Conservation (phyloP, 1,140 invertebrate species). For the Nymphalis io region DNA sequence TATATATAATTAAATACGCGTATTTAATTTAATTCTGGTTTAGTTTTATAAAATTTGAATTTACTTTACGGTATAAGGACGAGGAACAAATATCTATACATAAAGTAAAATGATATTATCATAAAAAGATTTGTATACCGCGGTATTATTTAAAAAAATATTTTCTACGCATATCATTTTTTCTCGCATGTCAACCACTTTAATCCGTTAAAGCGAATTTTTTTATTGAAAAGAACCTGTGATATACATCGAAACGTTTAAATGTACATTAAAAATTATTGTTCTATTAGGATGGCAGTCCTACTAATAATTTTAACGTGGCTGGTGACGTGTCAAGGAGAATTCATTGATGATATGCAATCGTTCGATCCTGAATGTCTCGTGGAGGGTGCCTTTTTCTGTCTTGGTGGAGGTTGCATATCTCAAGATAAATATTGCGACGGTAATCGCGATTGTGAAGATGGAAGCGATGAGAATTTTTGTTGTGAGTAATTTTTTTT, state of each 20-base stretch:
- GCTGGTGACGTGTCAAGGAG: conserved; percentile 35
- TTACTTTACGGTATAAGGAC: too few relatives aligned
- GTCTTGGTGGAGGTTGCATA: conserved; percentile 82
- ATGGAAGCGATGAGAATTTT: conserved; percentile 84
- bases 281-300: conserved; percentile 35
- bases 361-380: conserved; percentile 51
- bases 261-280: not conserved
- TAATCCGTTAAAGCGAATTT: too few relatives aligned
- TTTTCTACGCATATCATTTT: too few relatives aligned
- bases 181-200: too few relatives aligned
- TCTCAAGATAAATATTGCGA: conserved; percentile 81
- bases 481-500: conserved; percentile 71
- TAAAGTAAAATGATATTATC: too few relatives aligned
- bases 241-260: not conserved
- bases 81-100: too few relatives aligned
- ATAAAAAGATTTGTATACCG: too few relatives aligned
- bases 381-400: conserved; percentile 77
- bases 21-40: too few relatives aligned
- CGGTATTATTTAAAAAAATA: too few relatives aligned
- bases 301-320: conserved; percentile 41
- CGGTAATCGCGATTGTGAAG: conserved; percentile 82
- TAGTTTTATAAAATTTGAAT: not conserved
- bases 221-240: too few relatives aligned
- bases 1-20: too few relatives aligned
- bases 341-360: conserved; percentile 58